Evolutionary conservation across 92 coral and sea anemone species (phyloP).

Genomic region (Metridium senile): DNA sequence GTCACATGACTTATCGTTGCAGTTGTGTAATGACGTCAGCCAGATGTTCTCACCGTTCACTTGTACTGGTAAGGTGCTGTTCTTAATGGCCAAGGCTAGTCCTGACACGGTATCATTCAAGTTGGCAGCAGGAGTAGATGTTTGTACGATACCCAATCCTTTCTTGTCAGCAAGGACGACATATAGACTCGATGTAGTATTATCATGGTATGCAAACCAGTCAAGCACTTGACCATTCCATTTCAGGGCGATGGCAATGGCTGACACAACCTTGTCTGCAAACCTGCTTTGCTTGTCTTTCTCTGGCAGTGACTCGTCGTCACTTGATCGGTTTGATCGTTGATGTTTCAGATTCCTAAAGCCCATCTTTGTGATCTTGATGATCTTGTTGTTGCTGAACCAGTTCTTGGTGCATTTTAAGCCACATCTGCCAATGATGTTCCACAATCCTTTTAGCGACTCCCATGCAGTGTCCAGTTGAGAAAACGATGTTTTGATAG

Average conservation of each 20-base stretch:
- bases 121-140: conserved; percentile 22
- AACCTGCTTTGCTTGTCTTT: conserved; percentile 47
- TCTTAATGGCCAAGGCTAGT: conserved; percentile 34
- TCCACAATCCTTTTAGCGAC: conserved; percentile 69
- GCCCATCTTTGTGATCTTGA: conserved; percentile 36
- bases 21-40: conserved; percentile 48
- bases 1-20: conserved; percentile 52
- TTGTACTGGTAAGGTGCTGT: conserved; percentile 33
- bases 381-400: background rate
- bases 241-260: conserved; percentile 29
- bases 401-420: conserved; percentile 14
- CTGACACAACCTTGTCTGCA: conserved; percentile 45
- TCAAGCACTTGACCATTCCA: conserved; percentile 48
- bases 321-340: conserved; percentile 34
- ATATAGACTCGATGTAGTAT: conserved; percentile 13
- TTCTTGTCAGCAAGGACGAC: conserved; percentile 53
- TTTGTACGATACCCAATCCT: conserved; percentile 14
- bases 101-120: conserved; percentile 21
- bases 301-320: no score
- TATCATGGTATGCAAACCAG: conserved; percentile 49
- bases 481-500: conserved; percentile 51
- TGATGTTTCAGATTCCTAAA: conserved; percentile 9
- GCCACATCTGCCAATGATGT: conserved; percentile 54
- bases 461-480: conserved; percentile 52
- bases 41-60: conserved; percentile 43